Evolutionary conservation across 2,797 vertebrate species (phyloP).

Genomic region (Platyrinchus mystaceus): DNA sequence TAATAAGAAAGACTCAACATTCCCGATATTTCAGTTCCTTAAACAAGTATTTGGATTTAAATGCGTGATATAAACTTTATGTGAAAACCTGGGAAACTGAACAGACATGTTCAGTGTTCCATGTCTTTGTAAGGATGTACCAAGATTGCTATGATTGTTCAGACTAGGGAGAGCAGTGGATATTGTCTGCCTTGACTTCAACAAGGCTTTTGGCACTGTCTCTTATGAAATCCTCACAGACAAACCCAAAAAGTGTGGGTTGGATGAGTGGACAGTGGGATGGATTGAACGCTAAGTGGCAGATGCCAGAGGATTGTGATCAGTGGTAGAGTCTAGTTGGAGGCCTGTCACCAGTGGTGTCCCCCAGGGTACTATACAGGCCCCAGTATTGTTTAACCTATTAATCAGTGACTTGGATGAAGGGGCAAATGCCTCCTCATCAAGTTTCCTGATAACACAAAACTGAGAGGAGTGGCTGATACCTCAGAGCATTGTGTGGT

Average conservation of each 20-base stretch:
- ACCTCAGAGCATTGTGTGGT: too few relatives aligned
- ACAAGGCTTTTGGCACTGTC: neutral
- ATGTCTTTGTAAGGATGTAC: neutral
- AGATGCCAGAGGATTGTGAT: neutral
- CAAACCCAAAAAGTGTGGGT: neutral
- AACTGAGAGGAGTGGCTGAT: neutral
- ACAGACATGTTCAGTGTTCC: neutral
- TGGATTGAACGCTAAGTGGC: neutral
- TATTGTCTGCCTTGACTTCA: neutral
- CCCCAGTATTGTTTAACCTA: neutral
- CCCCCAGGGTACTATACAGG: neutral
- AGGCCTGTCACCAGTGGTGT: neutral
- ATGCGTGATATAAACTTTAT: neutral
- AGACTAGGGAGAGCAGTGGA: neutral
- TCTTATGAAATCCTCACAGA: neutral
- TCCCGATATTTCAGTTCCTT: neutral
- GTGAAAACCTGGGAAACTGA: neutral
- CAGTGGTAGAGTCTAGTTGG: neutral
- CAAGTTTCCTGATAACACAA: neutral
- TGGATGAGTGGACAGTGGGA: neutral
- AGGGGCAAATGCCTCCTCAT: neutral
- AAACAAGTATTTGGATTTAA: neutral
- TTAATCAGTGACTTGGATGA: neutral
- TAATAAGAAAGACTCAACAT: neutral
- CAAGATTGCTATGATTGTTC: neutral